These are phyloP conservation scores for Pachydiplax longipennis DNA, from an alignment of 2,888 invertebrate species.

Conservation along the genomic window DNA sequence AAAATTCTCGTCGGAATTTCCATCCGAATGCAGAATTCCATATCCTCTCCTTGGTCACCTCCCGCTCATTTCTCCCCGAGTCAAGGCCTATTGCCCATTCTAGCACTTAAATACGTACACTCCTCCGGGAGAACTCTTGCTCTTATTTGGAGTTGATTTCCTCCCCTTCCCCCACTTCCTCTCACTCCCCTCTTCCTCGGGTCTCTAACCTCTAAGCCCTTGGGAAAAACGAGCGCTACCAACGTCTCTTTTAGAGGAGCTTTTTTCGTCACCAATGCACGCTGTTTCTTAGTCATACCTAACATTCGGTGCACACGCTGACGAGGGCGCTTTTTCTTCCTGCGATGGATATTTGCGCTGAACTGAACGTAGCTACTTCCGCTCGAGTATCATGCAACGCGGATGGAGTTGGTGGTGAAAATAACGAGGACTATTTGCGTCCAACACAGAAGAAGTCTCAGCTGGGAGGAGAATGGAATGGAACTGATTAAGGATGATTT, in stretches of 20 bases:
- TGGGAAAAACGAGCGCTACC: background rate
- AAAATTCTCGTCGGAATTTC: background rate
- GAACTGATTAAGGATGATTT: too few species aligned
- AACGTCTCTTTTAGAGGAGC: background rate
- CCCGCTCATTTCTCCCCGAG: background rate
- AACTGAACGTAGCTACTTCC: too few species aligned
- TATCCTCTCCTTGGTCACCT: background rate
- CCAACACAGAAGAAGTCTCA: too few species aligned
- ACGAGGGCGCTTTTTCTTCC: background rate
- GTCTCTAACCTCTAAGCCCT: conserved; percentile 26
- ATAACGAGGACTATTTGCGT: too few species aligned
- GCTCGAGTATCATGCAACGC: too few species aligned
- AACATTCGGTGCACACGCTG: background rate
- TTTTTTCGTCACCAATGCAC: background rate
- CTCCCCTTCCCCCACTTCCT: background rate
- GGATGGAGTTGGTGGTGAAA: too few species aligned
- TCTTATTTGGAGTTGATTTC: conserved; percentile 24
- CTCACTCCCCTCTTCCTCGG: background rate
- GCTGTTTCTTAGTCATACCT: background rate
- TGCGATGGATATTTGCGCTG: too few species aligned
- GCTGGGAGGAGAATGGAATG: too few species aligned
- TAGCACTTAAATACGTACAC: background rate
- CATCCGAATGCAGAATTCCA: background rate
- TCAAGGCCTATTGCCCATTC: background rate
- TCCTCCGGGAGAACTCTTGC: background rate